A percentile compares a stretch with the other conserved stretches of the same genome.
phyloP scores from a whole-genome alignment of 2,113 vertebrate species.

The Dicaeum eximium region DNA sequence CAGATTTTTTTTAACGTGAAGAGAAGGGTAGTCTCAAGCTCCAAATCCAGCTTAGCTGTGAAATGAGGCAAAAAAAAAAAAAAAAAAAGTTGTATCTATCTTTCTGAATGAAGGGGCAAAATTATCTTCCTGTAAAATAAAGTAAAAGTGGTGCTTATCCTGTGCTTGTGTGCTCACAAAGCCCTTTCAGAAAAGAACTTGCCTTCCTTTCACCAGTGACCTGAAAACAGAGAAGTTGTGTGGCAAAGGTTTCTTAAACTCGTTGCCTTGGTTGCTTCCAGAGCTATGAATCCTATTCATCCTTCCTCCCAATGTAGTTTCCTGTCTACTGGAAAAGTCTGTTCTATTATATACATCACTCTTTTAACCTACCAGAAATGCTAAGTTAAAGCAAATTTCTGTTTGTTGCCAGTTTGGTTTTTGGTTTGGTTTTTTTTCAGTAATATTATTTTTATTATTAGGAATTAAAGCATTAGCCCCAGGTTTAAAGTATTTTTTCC shows the following conservation, averaged over 20 bases:
- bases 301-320: neutral
- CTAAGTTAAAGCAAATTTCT: neutral
- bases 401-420: neutral
- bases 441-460: neutral
- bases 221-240: neutral
- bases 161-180: neutral
- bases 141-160: neutral
- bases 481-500: neutral
- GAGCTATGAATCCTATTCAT: neutral
- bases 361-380: neutral
- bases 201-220: neutral
- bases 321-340: neutral
- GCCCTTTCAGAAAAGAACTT: neutral
- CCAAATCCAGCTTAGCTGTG: neutral
- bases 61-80: neutral
- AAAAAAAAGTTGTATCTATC: neutral
- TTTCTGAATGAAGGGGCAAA: neutral
- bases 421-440: neutral
- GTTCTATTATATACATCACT: neutral
- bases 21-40: neutral
- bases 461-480: neutral
- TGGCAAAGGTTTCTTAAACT: neutral
- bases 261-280: neutral
- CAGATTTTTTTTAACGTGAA: neutral
- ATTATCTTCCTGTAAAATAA: neutral